Conservation (phyloP, 2,797 vertebrate genomes). For the Microhierax caerulescens region DNA sequence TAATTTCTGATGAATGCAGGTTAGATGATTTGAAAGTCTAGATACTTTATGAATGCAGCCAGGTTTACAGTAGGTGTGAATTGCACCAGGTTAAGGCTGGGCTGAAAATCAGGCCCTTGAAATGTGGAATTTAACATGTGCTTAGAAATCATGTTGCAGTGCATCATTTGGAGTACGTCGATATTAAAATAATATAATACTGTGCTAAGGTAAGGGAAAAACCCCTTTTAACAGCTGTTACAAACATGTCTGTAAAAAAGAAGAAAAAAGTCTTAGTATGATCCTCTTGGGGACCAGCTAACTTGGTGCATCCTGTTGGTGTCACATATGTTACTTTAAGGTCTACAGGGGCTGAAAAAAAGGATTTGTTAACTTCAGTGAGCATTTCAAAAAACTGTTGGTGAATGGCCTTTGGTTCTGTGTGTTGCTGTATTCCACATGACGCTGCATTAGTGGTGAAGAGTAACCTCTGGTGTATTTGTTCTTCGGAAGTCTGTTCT, state of each 20-base stretch:
- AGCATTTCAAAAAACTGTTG: background rate
- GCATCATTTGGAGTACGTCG: background rate
- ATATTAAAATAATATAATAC: background rate
- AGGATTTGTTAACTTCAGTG: background rate
- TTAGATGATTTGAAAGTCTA: background rate
- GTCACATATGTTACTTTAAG: background rate
- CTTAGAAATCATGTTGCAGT: background rate
- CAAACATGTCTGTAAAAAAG: background rate
- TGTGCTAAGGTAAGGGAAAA: background rate
- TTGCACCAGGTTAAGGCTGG: background rate
- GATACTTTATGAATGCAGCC: background rate
- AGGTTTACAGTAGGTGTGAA: background rate
- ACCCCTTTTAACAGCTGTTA: background rate
- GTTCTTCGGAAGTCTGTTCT: background rate
- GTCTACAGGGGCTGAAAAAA: background rate
- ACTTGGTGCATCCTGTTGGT: slow-evolving; percentile 18
- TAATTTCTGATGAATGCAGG: background rate
- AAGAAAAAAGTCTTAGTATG: background rate
- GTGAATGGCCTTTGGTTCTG: background rate
- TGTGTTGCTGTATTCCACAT: background rate
- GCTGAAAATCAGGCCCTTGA: background rate
- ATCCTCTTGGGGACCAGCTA: slow-evolving; percentile 20
- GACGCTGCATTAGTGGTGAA: background rate
- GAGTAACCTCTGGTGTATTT: background rate
- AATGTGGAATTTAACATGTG: background rate